These are phyloP conservation scores for Drosophila atripex DNA, from an alignment of 2,888 invertebrate genomes.

Conservation along the genomic window DNA sequence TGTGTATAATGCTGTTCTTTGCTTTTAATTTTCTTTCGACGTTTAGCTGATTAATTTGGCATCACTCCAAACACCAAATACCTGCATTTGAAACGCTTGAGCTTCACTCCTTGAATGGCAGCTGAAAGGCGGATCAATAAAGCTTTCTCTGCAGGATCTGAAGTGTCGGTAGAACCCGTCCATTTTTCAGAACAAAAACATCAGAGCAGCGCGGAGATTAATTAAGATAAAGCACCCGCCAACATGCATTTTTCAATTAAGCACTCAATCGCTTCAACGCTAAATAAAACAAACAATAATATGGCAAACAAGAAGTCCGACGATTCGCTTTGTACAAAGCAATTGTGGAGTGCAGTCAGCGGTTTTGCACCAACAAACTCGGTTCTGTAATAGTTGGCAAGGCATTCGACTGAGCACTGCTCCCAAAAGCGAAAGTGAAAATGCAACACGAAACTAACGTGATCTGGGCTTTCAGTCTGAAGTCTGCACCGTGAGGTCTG, in stretches of 20 bases:
- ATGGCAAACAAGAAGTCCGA: conserved; percentile 5
- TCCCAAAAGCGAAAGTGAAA: conserved; percentile 70
- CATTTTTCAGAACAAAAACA: background rate
- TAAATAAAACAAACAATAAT: conserved; percentile 13
- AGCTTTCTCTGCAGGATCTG: background rate
- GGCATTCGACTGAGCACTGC: conserved; percentile 18
- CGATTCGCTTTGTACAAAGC: conserved; percentile 16
- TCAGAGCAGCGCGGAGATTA: background rate
- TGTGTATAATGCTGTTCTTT: too few species aligned
- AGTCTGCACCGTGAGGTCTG: conserved; percentile 7
- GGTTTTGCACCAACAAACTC: conserved; percentile 12
- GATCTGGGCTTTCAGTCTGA: conserved; percentile 33
- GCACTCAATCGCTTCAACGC: conserved; percentile 5
- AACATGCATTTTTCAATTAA: conserved; percentile 24
- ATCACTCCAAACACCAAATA: background rate
- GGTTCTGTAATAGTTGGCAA: conserved; percentile 37
- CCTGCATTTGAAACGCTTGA: background rate
- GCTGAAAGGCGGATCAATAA: background rate
- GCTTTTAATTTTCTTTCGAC: background rate
- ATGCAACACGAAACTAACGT: conserved; percentile 68
- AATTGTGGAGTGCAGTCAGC: conserved; percentile 20
- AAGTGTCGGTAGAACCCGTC: background rate
- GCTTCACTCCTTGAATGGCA: conserved; percentile 3
- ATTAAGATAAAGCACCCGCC: conserved; percentile 26
- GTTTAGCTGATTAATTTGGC: background rate